phyloP scores from a whole-genome alignment of 2,888 invertebrate species.

The Cosmopolites sordidus region DNA sequence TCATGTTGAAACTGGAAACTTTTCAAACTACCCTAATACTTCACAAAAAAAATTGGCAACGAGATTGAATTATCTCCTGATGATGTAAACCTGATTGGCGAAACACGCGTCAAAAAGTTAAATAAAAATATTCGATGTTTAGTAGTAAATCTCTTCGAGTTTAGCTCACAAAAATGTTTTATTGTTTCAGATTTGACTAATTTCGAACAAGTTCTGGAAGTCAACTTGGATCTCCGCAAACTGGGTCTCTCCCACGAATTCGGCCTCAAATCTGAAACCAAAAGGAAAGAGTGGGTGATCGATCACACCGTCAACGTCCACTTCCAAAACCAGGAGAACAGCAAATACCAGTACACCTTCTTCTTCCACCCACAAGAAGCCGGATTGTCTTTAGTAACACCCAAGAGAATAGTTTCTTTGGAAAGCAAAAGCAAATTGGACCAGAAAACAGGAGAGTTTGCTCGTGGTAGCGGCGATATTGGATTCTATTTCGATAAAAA shows the following conservation, averaged over 20 bases:
- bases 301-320: constrained; percentile 70
- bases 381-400: constrained; percentile 62
- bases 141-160: too few species aligned
- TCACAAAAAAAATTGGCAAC: too few species aligned
- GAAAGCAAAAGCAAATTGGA: constrained; percentile 48
- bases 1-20: too few species aligned
- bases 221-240: constrained; percentile 68
- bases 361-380: constrained; percentile 62
- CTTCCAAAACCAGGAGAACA: constrained; percentile 63
- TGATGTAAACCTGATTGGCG: too few species aligned
- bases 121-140: too few species aligned
- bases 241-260: constrained; percentile 72
- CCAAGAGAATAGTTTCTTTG: constrained; percentile 62
- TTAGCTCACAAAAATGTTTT: background rate
- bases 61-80: too few species aligned
- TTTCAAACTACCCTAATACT: too few species aligned
- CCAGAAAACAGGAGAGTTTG: constrained; percentile 44
- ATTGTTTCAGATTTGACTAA: constrained; percentile 49
- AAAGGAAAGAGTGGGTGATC: constrained; percentile 55
- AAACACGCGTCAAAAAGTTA: too few species aligned
- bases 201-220: constrained; percentile 59
- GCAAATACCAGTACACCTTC: constrained; percentile 66
- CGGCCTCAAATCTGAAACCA: constrained; percentile 63
- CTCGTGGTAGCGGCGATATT: constrained; percentile 60
- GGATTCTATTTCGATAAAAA: constrained; percentile 68